phyloP scores from a whole-genome alignment of 1,140 invertebrate species.

The Pantala flavescens region DNA sequence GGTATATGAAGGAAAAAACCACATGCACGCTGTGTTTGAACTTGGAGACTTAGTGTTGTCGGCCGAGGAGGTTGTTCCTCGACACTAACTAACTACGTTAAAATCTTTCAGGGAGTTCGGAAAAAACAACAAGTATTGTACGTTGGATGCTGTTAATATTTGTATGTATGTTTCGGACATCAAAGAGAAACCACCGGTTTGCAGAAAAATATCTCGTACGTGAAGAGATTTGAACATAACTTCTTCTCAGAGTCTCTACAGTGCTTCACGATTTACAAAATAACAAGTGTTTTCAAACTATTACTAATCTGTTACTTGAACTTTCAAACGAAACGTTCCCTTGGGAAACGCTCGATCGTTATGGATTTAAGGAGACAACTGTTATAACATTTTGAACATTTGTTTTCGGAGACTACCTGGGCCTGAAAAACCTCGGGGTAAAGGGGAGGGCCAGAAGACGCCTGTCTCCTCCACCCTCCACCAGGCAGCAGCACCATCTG shows the following conservation, averaged over 20 bases:
- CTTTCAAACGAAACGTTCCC: neutral
- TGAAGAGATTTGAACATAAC: neutral
- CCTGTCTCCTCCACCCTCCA: too few relatives aligned
- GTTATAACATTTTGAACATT: conserved; percentile 10
- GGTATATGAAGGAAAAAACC: neutral
- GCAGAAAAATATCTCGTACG: conserved; percentile 6
- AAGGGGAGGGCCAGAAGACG: too few relatives aligned
- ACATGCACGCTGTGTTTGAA: neutral
- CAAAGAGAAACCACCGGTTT: neutral
- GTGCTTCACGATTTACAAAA: neutral
- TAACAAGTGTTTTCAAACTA: neutral
- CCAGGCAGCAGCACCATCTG: too few relatives aligned
- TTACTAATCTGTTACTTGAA: neutral
- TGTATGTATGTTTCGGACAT: neutral
- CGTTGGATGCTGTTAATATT: neutral
- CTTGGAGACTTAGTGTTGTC: neutral
- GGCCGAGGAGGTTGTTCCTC: neutral
- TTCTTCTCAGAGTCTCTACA: neutral
- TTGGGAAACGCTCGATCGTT: neutral
- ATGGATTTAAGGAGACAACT: neutral
- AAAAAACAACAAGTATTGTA: neutral
- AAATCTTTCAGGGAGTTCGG: neutral
- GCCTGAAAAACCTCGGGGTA: neutral
- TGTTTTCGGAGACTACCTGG: neutral
- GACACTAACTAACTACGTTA: neutral